Evolutionary conservation across 1,140 invertebrate species (phyloP).

Genomic region (Aplysia californica): DNA sequence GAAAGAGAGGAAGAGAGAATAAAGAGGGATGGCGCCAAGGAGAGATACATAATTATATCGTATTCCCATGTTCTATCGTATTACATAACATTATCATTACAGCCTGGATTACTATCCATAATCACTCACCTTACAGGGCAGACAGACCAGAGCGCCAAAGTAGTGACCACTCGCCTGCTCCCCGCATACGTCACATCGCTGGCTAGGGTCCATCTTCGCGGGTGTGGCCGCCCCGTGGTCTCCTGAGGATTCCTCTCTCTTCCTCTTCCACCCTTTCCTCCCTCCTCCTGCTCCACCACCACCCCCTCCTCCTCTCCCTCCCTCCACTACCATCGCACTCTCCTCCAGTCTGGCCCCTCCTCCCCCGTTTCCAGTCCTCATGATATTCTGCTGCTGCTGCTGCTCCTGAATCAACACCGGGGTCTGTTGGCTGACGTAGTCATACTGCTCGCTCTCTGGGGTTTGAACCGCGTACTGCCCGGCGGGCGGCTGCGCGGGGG

Average conservation of each 20-base stretch:
- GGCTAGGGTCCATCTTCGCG: background rate
- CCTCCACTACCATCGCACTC: background rate
- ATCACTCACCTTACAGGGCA: conserved; percentile 65
- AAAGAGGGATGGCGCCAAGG: too few species aligned
- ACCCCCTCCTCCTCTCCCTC: background rate
- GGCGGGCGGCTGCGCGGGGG: background rate
- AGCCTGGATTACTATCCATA: background rate
- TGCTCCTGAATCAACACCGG: background rate
- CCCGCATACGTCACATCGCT: conserved; percentile 59
- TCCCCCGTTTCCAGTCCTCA: background rate
- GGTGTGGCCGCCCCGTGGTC: background rate
- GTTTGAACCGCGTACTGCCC: background rate
- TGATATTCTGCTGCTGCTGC: conserved; percentile 9
- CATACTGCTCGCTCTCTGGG: background rate
- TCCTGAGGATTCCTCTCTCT: background rate
- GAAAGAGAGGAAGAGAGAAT: too few species aligned
- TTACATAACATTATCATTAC: too few species aligned
- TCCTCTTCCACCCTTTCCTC: conserved; percentile 15
- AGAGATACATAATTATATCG: too few species aligned
- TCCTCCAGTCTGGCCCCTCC: conserved; percentile 2
- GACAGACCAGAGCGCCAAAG: conserved; percentile 68
- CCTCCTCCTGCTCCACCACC: background rate
- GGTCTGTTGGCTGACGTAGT: background rate
- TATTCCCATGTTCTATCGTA: too few species aligned
- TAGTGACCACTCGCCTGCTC: conserved; percentile 67